Evolutionary conservation across 1,140 invertebrate species (phyloP), one percentile per base, ranked within the genome.

Genomic region (Lethocerus indicus): DNA sequence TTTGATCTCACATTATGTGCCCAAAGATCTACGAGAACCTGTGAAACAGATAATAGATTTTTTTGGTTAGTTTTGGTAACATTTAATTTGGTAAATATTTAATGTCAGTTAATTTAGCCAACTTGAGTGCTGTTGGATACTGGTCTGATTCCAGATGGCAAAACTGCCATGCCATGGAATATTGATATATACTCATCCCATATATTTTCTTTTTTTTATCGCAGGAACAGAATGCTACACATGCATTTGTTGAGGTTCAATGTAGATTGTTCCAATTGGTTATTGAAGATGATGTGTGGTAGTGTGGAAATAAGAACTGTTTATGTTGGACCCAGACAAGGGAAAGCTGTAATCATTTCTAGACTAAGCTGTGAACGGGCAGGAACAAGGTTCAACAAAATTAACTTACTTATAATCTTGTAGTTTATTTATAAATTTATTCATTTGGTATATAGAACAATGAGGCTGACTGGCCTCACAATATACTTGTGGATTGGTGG

Each of bases 281-380:
- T 97, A 36, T 67, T 93, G n/a, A 89, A 91, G 68, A 75, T 83
- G 5, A 95, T 95, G 76, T 96, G 91, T 72, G 93, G 93, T 2
- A 93, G 88, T 53, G 80, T 96, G 18, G 91, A 95, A 69, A 87
- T 97, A 54, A 74, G 89, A 55, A 96, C 93, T 14, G 85, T 97
- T 13, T 97, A 97, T 67, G 89, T 89, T 36, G 89, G 89, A 1
- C 82, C 88, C 57, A 77, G 83, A 51, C 89, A 94, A 68, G 92
- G 90, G 5, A 78, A 88, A 60, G 88, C 92, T 2, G 87, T 88
- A 7, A 76, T 99, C 20, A 81, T 98, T 47, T 98, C 95, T 12
- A 71, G 96, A 49, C 73, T 98, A 4, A 97, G 91, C 64, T 95
- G 89, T 68, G 94, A 99, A 70, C 71, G 95, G 58, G 90, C 90